Evolutionary conservation across 2,888 invertebrate genomes (phyloP).

Genomic region (Sarcophaga variegata): DNA sequence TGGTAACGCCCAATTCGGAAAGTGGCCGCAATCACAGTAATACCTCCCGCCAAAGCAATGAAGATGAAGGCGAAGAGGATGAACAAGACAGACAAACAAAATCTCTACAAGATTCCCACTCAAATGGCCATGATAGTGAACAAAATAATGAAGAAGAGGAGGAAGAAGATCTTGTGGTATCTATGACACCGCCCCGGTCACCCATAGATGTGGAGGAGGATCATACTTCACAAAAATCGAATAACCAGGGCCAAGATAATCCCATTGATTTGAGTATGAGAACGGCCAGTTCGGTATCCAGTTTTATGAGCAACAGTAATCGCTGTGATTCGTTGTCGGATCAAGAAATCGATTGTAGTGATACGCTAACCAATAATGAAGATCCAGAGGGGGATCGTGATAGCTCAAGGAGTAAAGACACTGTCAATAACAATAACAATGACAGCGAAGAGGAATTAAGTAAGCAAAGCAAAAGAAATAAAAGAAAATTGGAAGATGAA

Average conservation of each 20-base stretch:
- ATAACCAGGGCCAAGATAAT: constrained; percentile 83
- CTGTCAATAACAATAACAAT: constrained; percentile 69
- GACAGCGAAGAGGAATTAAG: constrained; percentile 41
- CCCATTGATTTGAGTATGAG: constrained; percentile 92
- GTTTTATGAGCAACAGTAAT: constrained; percentile 76
- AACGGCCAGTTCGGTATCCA: constrained; percentile 83
- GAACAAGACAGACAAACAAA: constrained; percentile 37
- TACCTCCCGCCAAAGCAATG: constrained; percentile 76
- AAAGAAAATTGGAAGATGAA: constrained; percentile 43
- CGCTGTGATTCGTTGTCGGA: constrained; percentile 60
- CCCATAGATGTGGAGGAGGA: constrained; percentile 76
- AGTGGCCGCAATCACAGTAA: constrained; percentile 77
- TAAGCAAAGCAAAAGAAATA: constrained; percentile 28
- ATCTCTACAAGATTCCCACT: constrained; percentile 41
- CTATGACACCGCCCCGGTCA: constrained; percentile 83
- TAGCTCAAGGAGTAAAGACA: constrained; percentile 67
- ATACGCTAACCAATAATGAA: constrained; percentile 62
- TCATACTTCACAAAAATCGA: constrained; percentile 75
- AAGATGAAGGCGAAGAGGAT: constrained; percentile 71
- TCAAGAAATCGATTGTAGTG: constrained; percentile 49
- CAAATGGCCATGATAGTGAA: constrained; percentile 66
- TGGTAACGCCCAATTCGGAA: constrained; percentile 80
- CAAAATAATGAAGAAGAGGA: constrained; percentile 78
- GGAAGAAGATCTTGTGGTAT: constrained; percentile 83
- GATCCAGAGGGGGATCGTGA: constrained; percentile 66